phyloP scores from a whole-genome alignment of 2,888 invertebrate genomes.

The Stratiomys singularior region DNA sequence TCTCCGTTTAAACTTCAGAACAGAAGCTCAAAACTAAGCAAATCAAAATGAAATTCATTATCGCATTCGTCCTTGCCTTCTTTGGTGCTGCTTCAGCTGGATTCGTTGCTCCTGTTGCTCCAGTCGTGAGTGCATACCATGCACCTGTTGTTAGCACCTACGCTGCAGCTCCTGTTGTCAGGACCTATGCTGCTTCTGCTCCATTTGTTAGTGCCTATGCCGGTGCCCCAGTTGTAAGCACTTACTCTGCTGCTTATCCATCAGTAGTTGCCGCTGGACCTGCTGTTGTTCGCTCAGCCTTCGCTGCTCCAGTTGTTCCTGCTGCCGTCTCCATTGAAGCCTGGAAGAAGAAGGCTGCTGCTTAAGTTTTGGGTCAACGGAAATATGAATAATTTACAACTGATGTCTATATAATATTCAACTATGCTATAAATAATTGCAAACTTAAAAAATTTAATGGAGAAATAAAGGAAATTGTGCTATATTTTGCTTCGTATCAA shows the following conservation, averaged over 20 bases:
- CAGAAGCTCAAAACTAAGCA: background rate
- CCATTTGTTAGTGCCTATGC: slow-evolving; percentile 1
- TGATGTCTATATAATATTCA: no score
- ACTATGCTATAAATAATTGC: no score
- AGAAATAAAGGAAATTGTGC: no score
- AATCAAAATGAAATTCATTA: slow-evolving; percentile 35
- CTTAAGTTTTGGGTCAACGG: slow-evolving; percentile 1
- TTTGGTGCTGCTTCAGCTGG: background rate
- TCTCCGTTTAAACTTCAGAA: slow-evolving; percentile 1
- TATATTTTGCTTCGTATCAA: no score
- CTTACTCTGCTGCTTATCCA: slow-evolving; percentile 7
- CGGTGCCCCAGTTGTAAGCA: slow-evolving; percentile 9
- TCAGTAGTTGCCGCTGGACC: background rate
- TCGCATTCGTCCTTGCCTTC: slow-evolving; percentile 18
- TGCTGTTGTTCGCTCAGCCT: slow-evolving; percentile 1
- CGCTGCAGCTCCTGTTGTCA: no score
- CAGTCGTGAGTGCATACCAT: slow-evolving; percentile 8
- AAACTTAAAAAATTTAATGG: no score
- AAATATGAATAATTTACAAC: no score
- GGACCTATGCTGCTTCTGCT: background rate
- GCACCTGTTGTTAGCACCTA: background rate
- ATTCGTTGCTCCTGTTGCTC: background rate
- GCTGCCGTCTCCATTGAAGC: background rate
- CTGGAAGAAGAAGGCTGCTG: slow-evolving; percentile 44
- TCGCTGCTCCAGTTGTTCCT: background rate